Base-by-base conservation (phyloP, 2,888 invertebrate species). In the Leptinotarsa juncta region DNA sequence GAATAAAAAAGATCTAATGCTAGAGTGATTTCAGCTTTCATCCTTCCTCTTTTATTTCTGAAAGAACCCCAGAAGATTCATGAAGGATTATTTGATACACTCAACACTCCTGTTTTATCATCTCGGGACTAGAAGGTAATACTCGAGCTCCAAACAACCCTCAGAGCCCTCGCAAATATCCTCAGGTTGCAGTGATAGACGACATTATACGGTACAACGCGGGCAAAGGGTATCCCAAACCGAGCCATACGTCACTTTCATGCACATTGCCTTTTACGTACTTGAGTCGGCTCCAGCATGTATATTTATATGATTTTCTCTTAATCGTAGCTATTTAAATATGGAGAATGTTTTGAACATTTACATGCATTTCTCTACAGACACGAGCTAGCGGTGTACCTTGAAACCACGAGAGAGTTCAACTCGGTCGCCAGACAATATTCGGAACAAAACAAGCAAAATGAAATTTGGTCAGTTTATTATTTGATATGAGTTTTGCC, bases 301-400 rank as follows among this genome's bases (percentile, higher is more conserved):
- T 78, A 77, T 79, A 80, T 82, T 81, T 82, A 42, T 42, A 81
- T 82, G 82, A 82, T 81, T 81, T 80, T 77, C 81, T 79, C 82
- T 81, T 81, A 83, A 82, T 83, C 83, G 81, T 83, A 81, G 81
- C 80, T 81, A 82, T 79, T 81, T 79, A 80, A 82, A 82, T 81
- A 79, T 75, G 67, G 75, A 78, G 78, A 57, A 70, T 74, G 69
- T 81, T 78, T 71, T 55, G 60, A 62, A 69, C 68, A 68, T 57
- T 68, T 42, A 68, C 68, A 32, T 57, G 68, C 32, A 62, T 62
- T 18, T 12, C 57, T 57, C 20, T 23, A 57, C 57, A 57, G 32
- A n/a, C 32, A 62, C 42, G 62, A 62, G 62, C 42, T 12, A 7
- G n/a, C 10, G 42, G 62, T 18, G 42, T 10, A 42, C 42, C 10